Conservation (phyloP, 1,140 invertebrate genomes). For the Drosophila pruinosa region DNA sequence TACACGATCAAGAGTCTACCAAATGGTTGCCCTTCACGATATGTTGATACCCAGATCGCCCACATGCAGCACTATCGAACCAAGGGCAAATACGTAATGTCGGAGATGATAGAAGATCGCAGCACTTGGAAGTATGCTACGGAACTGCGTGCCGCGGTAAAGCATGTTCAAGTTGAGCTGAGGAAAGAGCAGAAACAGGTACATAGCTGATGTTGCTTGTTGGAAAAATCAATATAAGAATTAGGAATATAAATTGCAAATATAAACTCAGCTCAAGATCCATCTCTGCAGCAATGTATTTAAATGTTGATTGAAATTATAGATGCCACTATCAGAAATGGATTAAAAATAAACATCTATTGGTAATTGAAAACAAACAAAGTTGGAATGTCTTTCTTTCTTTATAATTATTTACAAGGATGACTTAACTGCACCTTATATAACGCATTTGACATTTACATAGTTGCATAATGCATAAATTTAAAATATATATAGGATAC, state of each 20-base stretch:
- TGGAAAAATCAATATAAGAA: too few species aligned
- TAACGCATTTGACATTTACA: slow-evolving; percentile 78
- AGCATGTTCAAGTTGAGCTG: slow-evolving; percentile 36
- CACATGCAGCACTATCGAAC: slow-evolving; percentile 62
- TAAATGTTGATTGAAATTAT: too few species aligned
- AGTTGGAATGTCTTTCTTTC: slow-evolving; percentile 82
- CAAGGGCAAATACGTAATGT: neutral
- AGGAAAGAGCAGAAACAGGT: neutral
- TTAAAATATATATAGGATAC: slow-evolving; percentile 69
- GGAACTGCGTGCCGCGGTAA: slow-evolving; percentile 17
- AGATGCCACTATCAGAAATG: too few species aligned
- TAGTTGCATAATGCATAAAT: slow-evolving; percentile 63
- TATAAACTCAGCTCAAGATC: too few species aligned
- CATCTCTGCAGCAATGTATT: too few species aligned
- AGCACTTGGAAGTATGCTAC: slow-evolving; percentile 34
- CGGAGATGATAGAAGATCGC: slow-evolving; percentile 40
- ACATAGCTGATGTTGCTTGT: too few species aligned
- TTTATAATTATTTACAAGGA: slow-evolving; percentile 83
- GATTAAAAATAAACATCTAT: neutral
- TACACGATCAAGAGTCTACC: slow-evolving; percentile 30
- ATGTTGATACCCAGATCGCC: slow-evolving; percentile 3
- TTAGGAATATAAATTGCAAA: too few species aligned
- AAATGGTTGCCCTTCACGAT: neutral
- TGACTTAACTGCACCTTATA: slow-evolving; percentile 78
- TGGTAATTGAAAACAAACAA: slow-evolving; percentile 67